These are phyloP conservation scores for Dasyornis broadbenti DNA, from an alignment of 2,113 vertebrate genomes.

Conservation along the genomic window DNA sequence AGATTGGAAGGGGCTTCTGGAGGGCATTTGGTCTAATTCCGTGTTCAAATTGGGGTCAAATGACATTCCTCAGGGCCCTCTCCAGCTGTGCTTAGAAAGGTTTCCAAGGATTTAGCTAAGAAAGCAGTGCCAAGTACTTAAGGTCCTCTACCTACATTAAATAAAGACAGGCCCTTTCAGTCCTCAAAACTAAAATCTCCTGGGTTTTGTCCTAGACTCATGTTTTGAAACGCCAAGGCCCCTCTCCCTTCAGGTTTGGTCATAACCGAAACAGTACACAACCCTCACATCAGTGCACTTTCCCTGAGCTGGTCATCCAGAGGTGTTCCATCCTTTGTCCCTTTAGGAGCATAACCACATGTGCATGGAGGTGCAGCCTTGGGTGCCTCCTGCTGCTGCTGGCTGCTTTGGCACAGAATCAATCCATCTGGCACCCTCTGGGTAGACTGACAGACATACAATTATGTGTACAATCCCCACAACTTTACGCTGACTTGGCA, in stretches of 20 bases:
- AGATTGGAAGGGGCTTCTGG: neutral
- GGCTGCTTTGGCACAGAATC: neutral
- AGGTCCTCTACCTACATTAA: neutral
- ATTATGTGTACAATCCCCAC: neutral
- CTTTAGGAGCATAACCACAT: fast-evolving
- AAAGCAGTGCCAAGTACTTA: neutral
- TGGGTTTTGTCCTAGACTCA: neutral
- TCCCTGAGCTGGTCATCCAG: neutral
- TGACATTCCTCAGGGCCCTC: neutral
- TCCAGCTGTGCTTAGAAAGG: neutral
- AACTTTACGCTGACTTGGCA: neutral
- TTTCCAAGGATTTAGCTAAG: neutral
- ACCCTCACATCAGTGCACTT: neutral
- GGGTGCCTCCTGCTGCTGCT: neutral
- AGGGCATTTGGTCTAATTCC: neutral
- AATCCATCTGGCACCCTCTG: neutral
- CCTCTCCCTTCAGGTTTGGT: neutral
- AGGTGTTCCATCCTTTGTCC: neutral
- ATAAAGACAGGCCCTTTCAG: neutral
- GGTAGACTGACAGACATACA: neutral
- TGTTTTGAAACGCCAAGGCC: neutral
- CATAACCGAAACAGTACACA: neutral
- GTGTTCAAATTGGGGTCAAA: neutral
- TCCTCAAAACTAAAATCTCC: neutral
- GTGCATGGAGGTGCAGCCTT: fast-evolving